These are phyloP conservation scores for Anas platyrhynchos DNA, from an alignment of 2,113 vertebrate species.

Conservation along the genomic window DNA sequence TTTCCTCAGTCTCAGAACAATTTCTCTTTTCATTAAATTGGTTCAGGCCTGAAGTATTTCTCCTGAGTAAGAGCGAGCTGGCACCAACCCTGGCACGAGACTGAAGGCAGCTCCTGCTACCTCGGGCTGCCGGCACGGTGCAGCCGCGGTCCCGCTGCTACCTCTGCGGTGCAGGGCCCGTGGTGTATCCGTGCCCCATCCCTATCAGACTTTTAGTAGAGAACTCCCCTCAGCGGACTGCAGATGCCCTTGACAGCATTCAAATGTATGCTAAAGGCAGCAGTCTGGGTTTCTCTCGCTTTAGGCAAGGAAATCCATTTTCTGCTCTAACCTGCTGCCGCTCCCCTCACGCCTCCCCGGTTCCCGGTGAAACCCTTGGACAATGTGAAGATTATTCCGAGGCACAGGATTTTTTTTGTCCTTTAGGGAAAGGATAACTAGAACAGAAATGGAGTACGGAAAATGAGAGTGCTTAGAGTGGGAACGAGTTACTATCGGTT, in stretches of 20 bases:
- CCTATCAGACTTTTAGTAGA: not conserved
- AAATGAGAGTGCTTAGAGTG: not conserved
- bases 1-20: not conserved
- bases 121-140: not conserved
- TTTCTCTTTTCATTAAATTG: slow-evolving; percentile 30
- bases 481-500: not conserved
- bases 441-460: not conserved
- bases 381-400: not conserved
- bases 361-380: not conserved
- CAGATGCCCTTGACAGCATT: slow-evolving; percentile 53
- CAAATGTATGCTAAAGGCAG: slow-evolving; percentile 13
- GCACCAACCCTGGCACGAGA: not conserved
- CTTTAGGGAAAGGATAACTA: not conserved
- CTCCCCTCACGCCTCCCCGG: not conserved
- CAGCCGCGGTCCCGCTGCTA: not conserved
- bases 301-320: slow-evolving; percentile 49
- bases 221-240: not conserved
- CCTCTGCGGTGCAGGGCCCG: fast-evolving
- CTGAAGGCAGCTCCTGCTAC: not conserved
- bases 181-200: not conserved
- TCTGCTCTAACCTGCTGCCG: slow-evolving; percentile 22
- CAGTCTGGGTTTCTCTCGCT: slow-evolving; percentile 34
- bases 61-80: not conserved
- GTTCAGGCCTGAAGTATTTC: slow-evolving; percentile 16
- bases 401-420: not conserved